A percentile compares a stretch with the other conserved stretches of the same genome.
These are phyloP conservation scores for Entomobrya proxima DNA, from an alignment of 2,888 invertebrate genomes.

Conservation along the genomic window DNA sequence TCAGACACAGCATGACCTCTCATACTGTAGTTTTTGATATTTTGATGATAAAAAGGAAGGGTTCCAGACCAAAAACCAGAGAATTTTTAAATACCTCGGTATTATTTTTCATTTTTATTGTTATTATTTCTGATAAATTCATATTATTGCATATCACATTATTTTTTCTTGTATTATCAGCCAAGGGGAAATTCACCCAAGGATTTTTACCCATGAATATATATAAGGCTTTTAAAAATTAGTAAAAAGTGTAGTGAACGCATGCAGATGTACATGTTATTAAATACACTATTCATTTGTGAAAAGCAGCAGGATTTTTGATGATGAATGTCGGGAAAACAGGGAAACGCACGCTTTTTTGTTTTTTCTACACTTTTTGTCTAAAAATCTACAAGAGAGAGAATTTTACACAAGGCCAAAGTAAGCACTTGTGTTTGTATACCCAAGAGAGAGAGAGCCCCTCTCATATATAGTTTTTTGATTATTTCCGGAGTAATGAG, in stretches of 20 bases:
- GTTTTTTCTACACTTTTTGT: conserved; percentile 40
- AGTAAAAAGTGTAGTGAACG: conserved; percentile 24
- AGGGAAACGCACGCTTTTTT: conserved; percentile 32
- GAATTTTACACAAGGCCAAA: conserved; percentile 4
- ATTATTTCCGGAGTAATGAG: conserved; percentile 66
- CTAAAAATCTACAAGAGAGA: conserved; percentile 16
- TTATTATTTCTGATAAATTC: conserved; percentile 44
- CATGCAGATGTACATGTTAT: conserved; percentile 41
- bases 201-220: background rate
- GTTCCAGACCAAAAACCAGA: conserved; percentile 33
- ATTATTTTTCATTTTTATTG: conserved; percentile 40
- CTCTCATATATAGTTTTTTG: conserved; percentile 39
- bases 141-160: conserved; percentile 27
- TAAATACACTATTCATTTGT: conserved; percentile 3
- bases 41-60: conserved; percentile 39
- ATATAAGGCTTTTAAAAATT: background rate
- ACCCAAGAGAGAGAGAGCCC: background rate
- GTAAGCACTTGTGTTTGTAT: background rate
- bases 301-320: conserved; percentile 38
- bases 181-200: conserved; percentile 29
- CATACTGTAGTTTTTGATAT: conserved; percentile 32
- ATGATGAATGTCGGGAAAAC: conserved; percentile 51
- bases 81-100: background rate
- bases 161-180: conserved; percentile 29
- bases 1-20: conserved; percentile 60